Percentiles rank a stretch among this genome's conserved stretches.
Conservation (phyloP, 2,797 vertebrate species). For the Podargus strigoides region DNA sequence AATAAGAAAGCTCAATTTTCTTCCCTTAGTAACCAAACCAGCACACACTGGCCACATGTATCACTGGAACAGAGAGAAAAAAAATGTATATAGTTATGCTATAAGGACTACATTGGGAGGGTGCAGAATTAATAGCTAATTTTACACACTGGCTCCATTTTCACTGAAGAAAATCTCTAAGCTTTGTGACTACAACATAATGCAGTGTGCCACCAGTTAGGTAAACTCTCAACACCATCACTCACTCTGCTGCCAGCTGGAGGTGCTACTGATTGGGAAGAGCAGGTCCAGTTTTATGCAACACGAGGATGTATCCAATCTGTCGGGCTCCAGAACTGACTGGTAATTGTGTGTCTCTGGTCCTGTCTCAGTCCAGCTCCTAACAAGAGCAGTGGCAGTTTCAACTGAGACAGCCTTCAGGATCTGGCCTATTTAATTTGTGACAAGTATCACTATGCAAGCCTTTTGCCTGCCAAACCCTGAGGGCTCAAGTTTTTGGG, state of each 20-base stretch:
- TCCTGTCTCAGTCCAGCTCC: neutral
- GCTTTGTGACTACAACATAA: neutral
- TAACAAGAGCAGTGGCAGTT: neutral
- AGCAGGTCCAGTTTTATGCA: neutral
- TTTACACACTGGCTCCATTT: neutral
- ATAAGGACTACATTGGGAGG: neutral
- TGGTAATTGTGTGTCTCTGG: neutral
- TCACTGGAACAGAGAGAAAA: neutral
- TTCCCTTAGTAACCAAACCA: neutral
- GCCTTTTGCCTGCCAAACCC: neutral
- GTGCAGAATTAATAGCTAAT: neutral
- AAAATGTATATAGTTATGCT: neutral
- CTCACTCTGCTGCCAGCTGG: neutral
- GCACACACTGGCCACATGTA: neutral
- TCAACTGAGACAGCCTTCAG: neutral
- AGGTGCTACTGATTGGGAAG: neutral
- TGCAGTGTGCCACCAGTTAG: neutral
- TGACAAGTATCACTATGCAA: neutral
- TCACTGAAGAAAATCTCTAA: neutral
- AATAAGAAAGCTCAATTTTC: neutral
- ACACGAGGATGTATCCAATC: neutral
- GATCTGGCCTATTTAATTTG: neutral
- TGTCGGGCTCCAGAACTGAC: neutral
- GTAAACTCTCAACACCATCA: neutral
- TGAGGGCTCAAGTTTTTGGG: neutral